These are phyloP conservation scores for Melanotaenia duboulayi DNA, from an alignment of 2,113 vertebrate species.

Conservation along the genomic window DNA sequence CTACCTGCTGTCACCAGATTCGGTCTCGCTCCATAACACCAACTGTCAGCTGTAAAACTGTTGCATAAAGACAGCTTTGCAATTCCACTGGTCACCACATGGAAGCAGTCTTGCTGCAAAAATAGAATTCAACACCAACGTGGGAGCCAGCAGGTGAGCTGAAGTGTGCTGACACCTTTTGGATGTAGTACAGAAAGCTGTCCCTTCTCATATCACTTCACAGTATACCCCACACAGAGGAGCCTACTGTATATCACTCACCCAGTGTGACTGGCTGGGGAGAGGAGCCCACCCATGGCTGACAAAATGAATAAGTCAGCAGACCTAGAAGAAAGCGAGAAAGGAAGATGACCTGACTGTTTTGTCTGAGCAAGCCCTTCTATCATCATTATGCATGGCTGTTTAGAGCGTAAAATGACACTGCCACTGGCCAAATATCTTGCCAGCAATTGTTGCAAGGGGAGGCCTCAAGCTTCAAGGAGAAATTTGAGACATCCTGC, in stretches of 20 bases:
- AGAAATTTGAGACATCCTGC: slow-evolving; percentile 25
- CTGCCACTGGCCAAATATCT: not conserved
- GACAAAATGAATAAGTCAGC: slow-evolving; percentile 76
- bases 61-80: not conserved
- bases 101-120: slow-evolving; percentile 70
- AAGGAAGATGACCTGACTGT: slow-evolving; percentile 58
- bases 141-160: slow-evolving; percentile 59
- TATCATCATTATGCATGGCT: slow-evolving; percentile 57
- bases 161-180: slow-evolving; percentile 58
- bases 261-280: slow-evolving; percentile 28
- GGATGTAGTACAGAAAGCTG: slow-evolving; percentile 66
- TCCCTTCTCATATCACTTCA: slow-evolving; percentile 69
- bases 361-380: slow-evolving; percentile 53
- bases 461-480: slow-evolving; percentile 22
- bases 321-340: slow-evolving; percentile 40
- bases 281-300: slow-evolving; percentile 41
- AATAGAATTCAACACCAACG: not conserved
- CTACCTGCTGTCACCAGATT: slow-evolving; percentile 36
- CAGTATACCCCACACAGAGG: slow-evolving; percentile 42
- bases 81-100: slow-evolving; percentile 46
- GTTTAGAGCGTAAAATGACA: slow-evolving; percentile 41
- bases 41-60: not conserved
- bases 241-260: slow-evolving; percentile 65
- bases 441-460: slow-evolving; percentile 14
- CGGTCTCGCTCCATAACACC: slow-evolving; percentile 1